These are phyloP conservation scores for Hemitrygon akajei DNA, from an alignment of 2,797 vertebrate species.

Conservation along the genomic window DNA sequence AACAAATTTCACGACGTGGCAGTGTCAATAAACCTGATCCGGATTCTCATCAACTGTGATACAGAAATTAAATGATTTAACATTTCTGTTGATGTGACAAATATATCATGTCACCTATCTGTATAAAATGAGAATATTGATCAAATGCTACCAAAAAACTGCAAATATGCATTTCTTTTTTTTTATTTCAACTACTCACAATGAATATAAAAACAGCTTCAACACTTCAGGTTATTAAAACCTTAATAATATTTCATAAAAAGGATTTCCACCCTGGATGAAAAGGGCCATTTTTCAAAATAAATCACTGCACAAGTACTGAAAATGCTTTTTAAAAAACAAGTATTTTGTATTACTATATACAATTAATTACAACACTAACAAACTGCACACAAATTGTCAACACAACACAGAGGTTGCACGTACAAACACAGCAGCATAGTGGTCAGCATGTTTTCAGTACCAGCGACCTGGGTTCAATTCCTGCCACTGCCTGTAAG, in stretches of 20 bases:
- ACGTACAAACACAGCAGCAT: not conserved
- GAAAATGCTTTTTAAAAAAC: constrained; percentile 8
- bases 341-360: constrained; percentile 19
- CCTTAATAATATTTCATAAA: not conserved
- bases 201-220: constrained; percentile 30
- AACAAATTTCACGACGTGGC: no score
- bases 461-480: no score
- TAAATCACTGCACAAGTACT: constrained; percentile 33
- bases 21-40: no score
- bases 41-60: not conserved
- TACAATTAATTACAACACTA: constrained; percentile 34
- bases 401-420: not conserved
- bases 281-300: not conserved
- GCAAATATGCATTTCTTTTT: not conserved
- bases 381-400: not conserved
- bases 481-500: no score
- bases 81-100: not conserved
- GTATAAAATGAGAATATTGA: not conserved
- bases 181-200: constrained; percentile 18
- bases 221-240: not conserved
- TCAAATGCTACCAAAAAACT: not conserved
- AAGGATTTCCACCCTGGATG: not conserved
- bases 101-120: not conserved
- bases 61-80: not conserved
- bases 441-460: no score